Evolutionary conservation across 2,888 invertebrate genomes (phyloP), one percentile per base, ranked within the genome.

Genomic region (Ophonus ardosiacus): DNA sequence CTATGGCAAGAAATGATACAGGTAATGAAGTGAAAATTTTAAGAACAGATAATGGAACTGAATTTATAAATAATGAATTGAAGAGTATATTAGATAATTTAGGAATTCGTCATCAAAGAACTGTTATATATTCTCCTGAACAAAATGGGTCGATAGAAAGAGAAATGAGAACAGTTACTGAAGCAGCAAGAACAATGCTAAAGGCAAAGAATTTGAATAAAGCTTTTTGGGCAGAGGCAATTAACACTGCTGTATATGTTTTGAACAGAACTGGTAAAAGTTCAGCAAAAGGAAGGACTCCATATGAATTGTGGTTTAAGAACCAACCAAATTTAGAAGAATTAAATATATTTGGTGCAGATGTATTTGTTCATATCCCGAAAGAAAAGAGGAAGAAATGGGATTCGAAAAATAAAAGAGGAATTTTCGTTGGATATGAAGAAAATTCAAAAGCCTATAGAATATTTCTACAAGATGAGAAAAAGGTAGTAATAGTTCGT

Each of bases 251-350:
- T 43, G 43, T 4, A 10, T 43, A 43, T 43, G 10, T 43, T 43
- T 10, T 43, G 10, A 43, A 43, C 43, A 43, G 43, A 43, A 43
- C 43, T 43, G 43, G 43, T 43, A 43, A 43, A 43, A 43, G 43
- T 43, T 43, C 43, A 43, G 43, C 7, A 68, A 71, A 82, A 59
- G 76, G 31, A 24, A 80, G 61, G 24, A 80, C 61, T n/a, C 81
- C 81, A n/a, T 56, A 61, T 80, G 81, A 80, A 80, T 2, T 57
- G n/a, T 24, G 57, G 24, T 51, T 56, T 15, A 40, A 21, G 7
- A 13, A 61, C 8, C 24, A 80, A 31, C 24, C 56, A 8, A 24
- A 21, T n/a, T n/a, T 63, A n/a, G 24, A 80, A 61, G 31, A 57
- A 6, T 61, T 80, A 13, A 56, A 43, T 51, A 63, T 80, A 5